These are phyloP conservation scores for Gambelia wislizenii DNA, from an alignment of 2,797 vertebrate species.

Conservation along the genomic window DNA sequence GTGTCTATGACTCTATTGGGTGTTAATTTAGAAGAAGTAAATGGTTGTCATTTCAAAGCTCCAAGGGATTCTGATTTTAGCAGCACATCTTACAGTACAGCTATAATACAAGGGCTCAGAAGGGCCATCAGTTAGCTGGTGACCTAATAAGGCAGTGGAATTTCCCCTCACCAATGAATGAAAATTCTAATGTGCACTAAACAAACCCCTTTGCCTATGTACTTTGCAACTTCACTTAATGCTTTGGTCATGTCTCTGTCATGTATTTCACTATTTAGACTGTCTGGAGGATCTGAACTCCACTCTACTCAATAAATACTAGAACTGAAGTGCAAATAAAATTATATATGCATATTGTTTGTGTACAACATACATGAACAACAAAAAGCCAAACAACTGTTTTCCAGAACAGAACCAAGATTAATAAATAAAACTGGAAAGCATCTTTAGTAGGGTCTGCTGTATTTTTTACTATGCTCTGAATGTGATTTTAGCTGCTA, in stretches of 20 bases:
- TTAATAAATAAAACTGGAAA: too few relatives aligned
- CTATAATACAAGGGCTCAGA: rapidly evolving
- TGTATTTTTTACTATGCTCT: too few relatives aligned
- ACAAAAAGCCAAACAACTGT: too few relatives aligned
- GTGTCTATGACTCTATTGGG: neutral
- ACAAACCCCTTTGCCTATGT: slow-evolving; percentile 11
- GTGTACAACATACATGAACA: too few relatives aligned
- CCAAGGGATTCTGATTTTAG: slow-evolving; percentile 6
- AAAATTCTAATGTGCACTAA: slow-evolving; percentile 23
- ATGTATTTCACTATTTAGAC: neutral
- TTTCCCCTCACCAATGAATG: neutral
- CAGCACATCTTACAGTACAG: slow-evolving; percentile 13
- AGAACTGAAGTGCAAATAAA: neutral
- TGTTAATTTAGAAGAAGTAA: slow-evolving; percentile 45
- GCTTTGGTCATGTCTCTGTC: neutral
- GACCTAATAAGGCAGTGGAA: slow-evolving; percentile 27
- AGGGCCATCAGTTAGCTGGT: slow-evolving; percentile 1
- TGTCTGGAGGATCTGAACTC: neutral
- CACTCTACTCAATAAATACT: neutral
- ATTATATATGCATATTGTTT: too few relatives aligned
- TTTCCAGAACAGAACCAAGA: too few relatives aligned
- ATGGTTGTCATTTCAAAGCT: slow-evolving; percentile 4
- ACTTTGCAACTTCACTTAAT: neutral
- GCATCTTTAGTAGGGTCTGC: too few relatives aligned
- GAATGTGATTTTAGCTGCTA: too few relatives aligned